phyloP scores from a whole-genome alignment of 1,140 invertebrate genomes.

The Drosophila nigrodunni region DNA sequence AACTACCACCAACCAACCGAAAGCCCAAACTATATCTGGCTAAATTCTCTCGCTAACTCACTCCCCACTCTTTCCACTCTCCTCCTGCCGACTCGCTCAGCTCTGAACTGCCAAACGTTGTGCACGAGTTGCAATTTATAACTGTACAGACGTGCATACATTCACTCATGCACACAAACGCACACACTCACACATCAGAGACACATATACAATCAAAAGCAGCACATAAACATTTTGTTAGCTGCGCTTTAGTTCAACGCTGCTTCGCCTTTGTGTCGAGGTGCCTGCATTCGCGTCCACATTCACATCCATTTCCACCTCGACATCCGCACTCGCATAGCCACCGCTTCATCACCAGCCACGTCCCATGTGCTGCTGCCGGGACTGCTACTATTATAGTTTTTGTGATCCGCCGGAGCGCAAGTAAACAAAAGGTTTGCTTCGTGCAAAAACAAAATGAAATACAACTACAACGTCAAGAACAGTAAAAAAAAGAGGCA shows the following conservation, averaged over 20 bases:
- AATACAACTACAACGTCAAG: slow-evolving; percentile 42
- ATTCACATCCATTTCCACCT: slow-evolving; percentile 24
- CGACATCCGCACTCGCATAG: slow-evolving; percentile 9
- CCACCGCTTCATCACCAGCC: slow-evolving; percentile 4
- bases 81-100: slow-evolving; percentile 30
- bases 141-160: slow-evolving; percentile 72
- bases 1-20: slow-evolving; percentile 23
- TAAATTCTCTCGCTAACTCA: background rate
- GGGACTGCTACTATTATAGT: slow-evolving; percentile 62
- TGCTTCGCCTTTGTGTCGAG: slow-evolving; percentile 62
- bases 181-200: background rate
- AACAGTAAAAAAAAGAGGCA: slow-evolving; percentile 15
- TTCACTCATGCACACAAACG: slow-evolving; percentile 1
- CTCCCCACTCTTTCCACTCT: background rate
- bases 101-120: slow-evolving; percentile 55
- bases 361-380: slow-evolving; percentile 21
- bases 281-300: slow-evolving; percentile 38
- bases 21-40: slow-evolving; percentile 22
- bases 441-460: slow-evolving; percentile 60
- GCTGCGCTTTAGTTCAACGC: slow-evolving; percentile 67
- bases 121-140: slow-evolving; percentile 80
- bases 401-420: slow-evolving; percentile 77
- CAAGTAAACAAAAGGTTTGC: slow-evolving; percentile 78
- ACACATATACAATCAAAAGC: slow-evolving; percentile 19
- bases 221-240: slow-evolving; percentile 79